Evolutionary conservation across 1,140 invertebrate genomes (phyloP).

Genomic region (Chironomus striatipennis): DNA sequence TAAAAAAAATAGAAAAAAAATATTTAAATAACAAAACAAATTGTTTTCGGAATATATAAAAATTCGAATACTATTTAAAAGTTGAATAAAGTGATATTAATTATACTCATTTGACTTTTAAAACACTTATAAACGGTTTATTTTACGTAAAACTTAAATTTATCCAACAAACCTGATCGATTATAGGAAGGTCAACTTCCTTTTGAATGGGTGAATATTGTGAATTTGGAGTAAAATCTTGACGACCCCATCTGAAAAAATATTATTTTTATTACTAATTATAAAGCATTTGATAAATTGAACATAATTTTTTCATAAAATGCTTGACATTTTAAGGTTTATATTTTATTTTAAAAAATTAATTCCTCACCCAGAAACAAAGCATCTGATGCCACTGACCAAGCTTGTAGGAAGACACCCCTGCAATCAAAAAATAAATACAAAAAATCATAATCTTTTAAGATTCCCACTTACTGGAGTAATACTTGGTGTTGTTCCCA

Average conservation of each 20-base stretch:
- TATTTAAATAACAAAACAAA: too few species aligned
- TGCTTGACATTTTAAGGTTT: neutral
- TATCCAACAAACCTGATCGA: too few species aligned
- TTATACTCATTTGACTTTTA: too few species aligned
- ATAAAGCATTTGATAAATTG: too few species aligned
- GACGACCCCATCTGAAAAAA: slow-evolving; percentile 56
- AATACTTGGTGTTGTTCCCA: slow-evolving; percentile 53
- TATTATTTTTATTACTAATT: too few species aligned
- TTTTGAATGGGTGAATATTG: slow-evolving; percentile 57
- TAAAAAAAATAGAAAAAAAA: too few species aligned
- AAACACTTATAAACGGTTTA: too few species aligned
- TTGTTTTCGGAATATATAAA: too few species aligned
- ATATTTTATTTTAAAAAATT: neutral
- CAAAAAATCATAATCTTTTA: slow-evolving; percentile 30
- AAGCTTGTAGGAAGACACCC: neutral
- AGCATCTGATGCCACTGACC: slow-evolving; percentile 41
- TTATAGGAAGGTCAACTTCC: slow-evolving; percentile 60
- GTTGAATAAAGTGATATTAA: too few species aligned
- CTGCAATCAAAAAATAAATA: neutral
- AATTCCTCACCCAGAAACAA: slow-evolving; percentile 50
- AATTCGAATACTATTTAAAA: too few species aligned
- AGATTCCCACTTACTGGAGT: slow-evolving; percentile 44
- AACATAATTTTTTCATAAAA: too few species aligned
- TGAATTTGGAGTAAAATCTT: slow-evolving; percentile 56
- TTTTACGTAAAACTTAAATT: too few species aligned